Base-by-base conservation (phyloP, 1,140 invertebrate genomes). In the Glossosoma conforme region DNA sequence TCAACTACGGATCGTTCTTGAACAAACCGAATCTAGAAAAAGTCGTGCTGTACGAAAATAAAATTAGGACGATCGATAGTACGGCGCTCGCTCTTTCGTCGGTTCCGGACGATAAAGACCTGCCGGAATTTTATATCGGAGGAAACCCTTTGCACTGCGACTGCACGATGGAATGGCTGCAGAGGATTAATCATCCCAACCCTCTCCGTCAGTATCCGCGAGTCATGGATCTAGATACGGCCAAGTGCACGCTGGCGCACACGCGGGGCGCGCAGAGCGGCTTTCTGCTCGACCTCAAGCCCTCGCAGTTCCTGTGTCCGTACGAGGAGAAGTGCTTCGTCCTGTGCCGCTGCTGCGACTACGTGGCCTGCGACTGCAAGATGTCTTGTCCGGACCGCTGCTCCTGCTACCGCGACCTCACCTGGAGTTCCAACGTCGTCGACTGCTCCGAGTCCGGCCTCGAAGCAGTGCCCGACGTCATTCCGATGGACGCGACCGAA, bases 401-500 rank as follows among this genome's bases (percentile, higher is more conserved):
- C 70, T 85, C 85, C 41, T 93, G 91, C 65, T 93, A 89, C 72
- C 89, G 92, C 76, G 89, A 93, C 72, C 84, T 91, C 62, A 87
- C 88, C 18, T 93, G 91, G 91, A 82, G 83, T 45, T 85, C 87
- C n/a, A 93, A 93, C 68, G 86, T 93, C 32, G 89, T 93, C 43
- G 89, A 92, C 70, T 93, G 90, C 70, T 87, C 86, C n/a, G 81
- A 77, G 51, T 79, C 82, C 45, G 81, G 79, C 36, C 87, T 88
- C 68, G 80, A 79, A 52, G 76, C 75, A 60, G 78, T 91, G 37
- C 89, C 90, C 1, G 82, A 82, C 53, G 78, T 84, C 62, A 84
- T 93, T 58, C 91, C 91, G 6, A 93, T 93, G 89, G 90, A 93
- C 68, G 87, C 88, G 22, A 92, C 90, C 30, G 87, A 91, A 70